Percentiles rank a stretch among this genome's conserved stretches.
phyloP scores from a whole-genome alignment of 2,888 invertebrate species.

The Metellina segmentata region DNA sequence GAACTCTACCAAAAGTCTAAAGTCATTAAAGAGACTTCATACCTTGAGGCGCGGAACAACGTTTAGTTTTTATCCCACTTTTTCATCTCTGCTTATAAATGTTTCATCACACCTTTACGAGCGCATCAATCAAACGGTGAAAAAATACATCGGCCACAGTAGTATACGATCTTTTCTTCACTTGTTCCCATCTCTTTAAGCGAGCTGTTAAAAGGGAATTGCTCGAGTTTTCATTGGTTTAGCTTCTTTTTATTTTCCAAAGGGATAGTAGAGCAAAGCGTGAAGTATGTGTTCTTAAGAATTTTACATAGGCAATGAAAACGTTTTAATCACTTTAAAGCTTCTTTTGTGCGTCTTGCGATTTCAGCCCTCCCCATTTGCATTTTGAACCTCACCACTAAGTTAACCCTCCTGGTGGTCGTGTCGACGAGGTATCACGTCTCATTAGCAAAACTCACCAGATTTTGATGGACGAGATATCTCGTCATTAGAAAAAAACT shows the following conservation, averaged over 20 bases:
- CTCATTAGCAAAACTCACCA: too few relatives aligned
- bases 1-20: slow-evolving; percentile 38
- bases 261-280: too few relatives aligned
- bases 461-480: too few relatives aligned
- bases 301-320: too few relatives aligned
- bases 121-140: slow-evolving; percentile 35
- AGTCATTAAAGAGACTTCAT: slow-evolving; percentile 53
- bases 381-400: too few relatives aligned
- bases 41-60: slow-evolving; percentile 20
- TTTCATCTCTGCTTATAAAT: slow-evolving; percentile 60
- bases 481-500: too few relatives aligned
- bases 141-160: not conserved
- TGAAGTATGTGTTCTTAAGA: too few relatives aligned
- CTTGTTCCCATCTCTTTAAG: slow-evolving; percentile 13
- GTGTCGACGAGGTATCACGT: too few relatives aligned
- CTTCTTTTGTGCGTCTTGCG: too few relatives aligned
- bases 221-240: slow-evolving; percentile 11
- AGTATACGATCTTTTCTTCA: slow-evolving; percentile 6
- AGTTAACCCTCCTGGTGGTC: too few relatives aligned
- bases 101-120: slow-evolving; percentile 48
- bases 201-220: slow-evolving; percentile 12
- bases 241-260: not conserved
- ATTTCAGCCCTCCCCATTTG: too few relatives aligned
- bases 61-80: slow-evolving; percentile 26
- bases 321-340: too few relatives aligned